These are phyloP conservation scores for Microhierax caerulescens DNA, from an alignment of 2,797 vertebrate genomes.

Conservation along the genomic window DNA sequence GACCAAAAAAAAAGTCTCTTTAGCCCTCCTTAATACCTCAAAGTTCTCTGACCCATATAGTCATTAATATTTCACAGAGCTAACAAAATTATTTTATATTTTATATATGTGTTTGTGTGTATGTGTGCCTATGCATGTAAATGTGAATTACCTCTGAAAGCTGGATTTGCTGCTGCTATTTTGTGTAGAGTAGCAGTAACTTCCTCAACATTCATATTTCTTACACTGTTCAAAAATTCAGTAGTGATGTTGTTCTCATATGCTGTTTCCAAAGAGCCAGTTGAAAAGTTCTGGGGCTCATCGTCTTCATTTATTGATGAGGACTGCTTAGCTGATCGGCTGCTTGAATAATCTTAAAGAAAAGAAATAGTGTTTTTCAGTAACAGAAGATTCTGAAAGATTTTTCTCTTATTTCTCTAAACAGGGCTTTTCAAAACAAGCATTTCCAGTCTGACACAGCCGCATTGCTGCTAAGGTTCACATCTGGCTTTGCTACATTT, in stretches of 20 bases:
- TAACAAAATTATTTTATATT: neutral
- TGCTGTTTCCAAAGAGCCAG: neutral
- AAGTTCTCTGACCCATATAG: neutral
- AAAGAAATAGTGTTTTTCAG: neutral
- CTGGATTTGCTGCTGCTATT: conserved; percentile 62
- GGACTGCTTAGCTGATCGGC: neutral
- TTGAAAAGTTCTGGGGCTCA: neutral
- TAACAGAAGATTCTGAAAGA: neutral
- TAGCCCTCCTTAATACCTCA: neutral
- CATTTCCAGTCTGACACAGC: neutral
- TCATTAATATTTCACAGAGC: neutral
- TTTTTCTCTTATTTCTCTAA: neutral
- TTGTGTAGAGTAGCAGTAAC: conserved; percentile 50
- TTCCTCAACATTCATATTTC: conserved; percentile 57
- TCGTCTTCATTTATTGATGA: neutral
- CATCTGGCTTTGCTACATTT: neutral
- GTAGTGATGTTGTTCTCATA: conserved; percentile 2
- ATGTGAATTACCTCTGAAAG: conserved; percentile 60
- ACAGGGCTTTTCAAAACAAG: neutral
- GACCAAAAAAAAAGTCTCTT: neutral
- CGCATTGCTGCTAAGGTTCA: neutral
- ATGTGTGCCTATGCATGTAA: too few species aligned
- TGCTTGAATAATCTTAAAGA: conserved; percentile 4
- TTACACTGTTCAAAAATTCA: conserved; percentile 57
- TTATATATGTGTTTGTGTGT: neutral